These are phyloP conservation scores for Diachrysia chrysitis DNA, from an alignment of 2,888 invertebrate species.

Conservation along the genomic window DNA sequence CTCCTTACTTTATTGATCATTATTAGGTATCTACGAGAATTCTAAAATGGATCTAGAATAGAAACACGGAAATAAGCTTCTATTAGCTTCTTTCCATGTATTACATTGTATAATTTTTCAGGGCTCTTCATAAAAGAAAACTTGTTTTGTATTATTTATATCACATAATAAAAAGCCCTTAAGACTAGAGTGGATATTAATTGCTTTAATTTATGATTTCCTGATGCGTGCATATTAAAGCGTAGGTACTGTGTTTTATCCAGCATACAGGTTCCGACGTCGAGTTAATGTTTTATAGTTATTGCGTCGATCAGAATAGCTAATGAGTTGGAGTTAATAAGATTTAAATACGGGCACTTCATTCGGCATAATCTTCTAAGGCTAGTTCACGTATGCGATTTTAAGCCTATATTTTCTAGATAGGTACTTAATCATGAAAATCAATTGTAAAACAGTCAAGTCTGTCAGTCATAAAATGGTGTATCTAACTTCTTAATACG, in stretches of 20 bases:
- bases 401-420: neutral
- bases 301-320: neutral
- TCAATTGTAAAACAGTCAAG: too few relatives aligned
- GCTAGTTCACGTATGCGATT: neutral
- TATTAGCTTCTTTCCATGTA: too few relatives aligned
- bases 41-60: too few relatives aligned
- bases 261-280: neutral
- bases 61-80: too few relatives aligned
- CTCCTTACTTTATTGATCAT: too few relatives aligned
- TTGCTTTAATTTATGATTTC: constrained; percentile 3
- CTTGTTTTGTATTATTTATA: neutral
- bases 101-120: too few relatives aligned
- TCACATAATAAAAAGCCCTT: neutral
- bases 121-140: too few relatives aligned
- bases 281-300: neutral
- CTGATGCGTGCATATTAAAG: constrained; percentile 1
- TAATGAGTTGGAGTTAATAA: neutral
- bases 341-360: neutral
- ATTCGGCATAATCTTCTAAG: neutral
- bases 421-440: too few relatives aligned
- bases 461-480: too few relatives aligned
- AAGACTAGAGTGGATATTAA: neutral
- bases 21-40: too few relatives aligned
- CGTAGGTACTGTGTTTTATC: neutral
- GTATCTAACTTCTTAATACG: too few relatives aligned